These are phyloP conservation scores for Caenorhabditis angaria DNA, from an alignment of 2,888 invertebrate genomes.

Conservation along the genomic window DNA sequence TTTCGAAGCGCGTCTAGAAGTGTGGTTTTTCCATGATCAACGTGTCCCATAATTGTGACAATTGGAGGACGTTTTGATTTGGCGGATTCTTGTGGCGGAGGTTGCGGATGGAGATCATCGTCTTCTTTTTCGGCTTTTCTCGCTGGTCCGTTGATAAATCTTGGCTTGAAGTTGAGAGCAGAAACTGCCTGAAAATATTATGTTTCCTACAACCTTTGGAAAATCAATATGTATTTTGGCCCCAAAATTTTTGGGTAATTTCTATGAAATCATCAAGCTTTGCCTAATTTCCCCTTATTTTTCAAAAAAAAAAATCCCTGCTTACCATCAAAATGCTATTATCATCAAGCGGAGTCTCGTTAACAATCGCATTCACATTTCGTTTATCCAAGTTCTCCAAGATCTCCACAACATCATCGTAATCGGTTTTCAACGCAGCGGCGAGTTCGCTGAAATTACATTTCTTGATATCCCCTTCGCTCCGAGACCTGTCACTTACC, in stretches of 20 bases:
- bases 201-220: background rate
- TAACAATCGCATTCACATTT: conserved; percentile 46
- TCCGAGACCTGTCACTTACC: conserved; percentile 24
- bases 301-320: background rate
- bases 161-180: conserved; percentile 49
- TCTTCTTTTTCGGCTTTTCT: conserved; percentile 24
- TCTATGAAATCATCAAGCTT: too few relatives aligned
- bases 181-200: conserved; percentile 40
- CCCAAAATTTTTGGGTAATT: too few relatives aligned
- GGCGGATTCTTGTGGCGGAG: conserved; percentile 79
- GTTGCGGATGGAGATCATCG: conserved; percentile 68
- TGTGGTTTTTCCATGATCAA: conserved; percentile 99
- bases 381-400: conserved; percentile 45
- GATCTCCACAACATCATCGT: conserved; percentile 52
- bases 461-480: background rate
- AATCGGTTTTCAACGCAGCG: conserved; percentile 39
- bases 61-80: conserved; percentile 86
- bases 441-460: conserved; percentile 51
- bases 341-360: conserved; percentile 42
- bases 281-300: too few relatives aligned
- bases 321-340: conserved; percentile 42
- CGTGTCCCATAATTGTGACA: conserved; percentile 98
- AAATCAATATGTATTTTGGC: too few relatives aligned
- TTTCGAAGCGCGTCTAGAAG: conserved; percentile 78
- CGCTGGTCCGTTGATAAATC: conserved; percentile 39